phyloP scores from a whole-genome alignment of 2,797 vertebrate genomes.

The Eospalax fontanierii region DNA sequence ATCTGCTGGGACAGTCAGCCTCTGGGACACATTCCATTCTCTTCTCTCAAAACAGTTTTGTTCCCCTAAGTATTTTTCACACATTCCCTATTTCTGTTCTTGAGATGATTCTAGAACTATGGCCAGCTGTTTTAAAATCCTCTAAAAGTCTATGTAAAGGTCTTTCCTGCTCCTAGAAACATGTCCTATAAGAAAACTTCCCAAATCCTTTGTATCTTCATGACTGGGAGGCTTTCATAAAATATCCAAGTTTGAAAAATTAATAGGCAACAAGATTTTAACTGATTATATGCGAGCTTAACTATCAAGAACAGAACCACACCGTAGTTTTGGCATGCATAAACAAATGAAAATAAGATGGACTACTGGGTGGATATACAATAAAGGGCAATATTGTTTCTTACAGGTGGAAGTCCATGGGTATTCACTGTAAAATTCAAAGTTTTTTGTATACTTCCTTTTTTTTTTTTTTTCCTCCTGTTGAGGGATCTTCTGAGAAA shows the following conservation, averaged over 20 bases:
- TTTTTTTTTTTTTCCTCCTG: neutral
- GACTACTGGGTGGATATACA: neutral
- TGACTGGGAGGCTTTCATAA: neutral
- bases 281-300: constrained; percentile 43
- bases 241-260: neutral
- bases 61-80: constrained; percentile 2
- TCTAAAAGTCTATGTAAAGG: constrained; percentile 28
- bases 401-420: neutral
- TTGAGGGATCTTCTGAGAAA: neutral
- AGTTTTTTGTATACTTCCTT: neutral
- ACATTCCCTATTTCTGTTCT: neutral
- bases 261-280: neutral
- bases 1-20: neutral
- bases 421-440: neutral
- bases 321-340: neutral
- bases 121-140: constrained; percentile 14
- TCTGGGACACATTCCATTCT: neutral
- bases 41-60: constrained; percentile 61
- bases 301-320: neutral
- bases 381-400: neutral
- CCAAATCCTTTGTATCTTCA: constrained; percentile 14
- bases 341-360: neutral
- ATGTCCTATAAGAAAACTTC: neutral
- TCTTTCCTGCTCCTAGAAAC: constrained; percentile 37
- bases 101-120: constrained; percentile 13